phyloP scores from a whole-genome alignment of 2,888 invertebrate genomes.

The Pomacea canaliculata region DNA sequence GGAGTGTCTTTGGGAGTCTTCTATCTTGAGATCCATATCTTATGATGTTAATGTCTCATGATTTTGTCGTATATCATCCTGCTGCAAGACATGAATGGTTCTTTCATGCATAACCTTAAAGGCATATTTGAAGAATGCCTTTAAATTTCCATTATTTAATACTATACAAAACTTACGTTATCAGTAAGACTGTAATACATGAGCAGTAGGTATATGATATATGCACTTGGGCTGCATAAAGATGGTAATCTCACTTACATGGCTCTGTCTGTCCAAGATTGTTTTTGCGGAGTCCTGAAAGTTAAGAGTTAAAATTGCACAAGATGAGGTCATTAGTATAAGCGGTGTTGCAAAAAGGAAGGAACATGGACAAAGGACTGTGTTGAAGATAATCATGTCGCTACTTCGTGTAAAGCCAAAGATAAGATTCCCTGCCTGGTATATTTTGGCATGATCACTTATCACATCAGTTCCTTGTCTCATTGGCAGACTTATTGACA shows the following conservation, averaged over 20 bases:
- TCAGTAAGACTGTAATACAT: too few relatives aligned
- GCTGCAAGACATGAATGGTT: too few relatives aligned
- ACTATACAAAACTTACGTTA: too few relatives aligned
- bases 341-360: slow-evolving; percentile 14
- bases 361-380: slow-evolving; percentile 6
- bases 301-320: slow-evolving; percentile 46
- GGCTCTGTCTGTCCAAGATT: slow-evolving; percentile 52
- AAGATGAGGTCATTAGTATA: slow-evolving; percentile 34
- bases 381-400: neutral
- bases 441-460: neutral
- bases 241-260: slow-evolving; percentile 46
- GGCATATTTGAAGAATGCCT: too few relatives aligned
- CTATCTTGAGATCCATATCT: too few relatives aligned
- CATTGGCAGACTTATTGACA: too few relatives aligned
- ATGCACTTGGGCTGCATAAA: slow-evolving; percentile 17
- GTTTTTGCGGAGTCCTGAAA: slow-evolving; percentile 48
- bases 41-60: too few relatives aligned
- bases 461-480: too few relatives aligned
- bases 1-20: too few relatives aligned
- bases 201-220: neutral
- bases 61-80: too few relatives aligned
- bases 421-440: slow-evolving; percentile 9
- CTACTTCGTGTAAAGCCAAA: slow-evolving; percentile 15
- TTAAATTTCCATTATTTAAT: too few relatives aligned
- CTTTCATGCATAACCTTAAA: too few relatives aligned